Evolutionary conservation across 2,113 vertebrate species (phyloP).

Genomic region (Cynopterus brachyotis): DNA sequence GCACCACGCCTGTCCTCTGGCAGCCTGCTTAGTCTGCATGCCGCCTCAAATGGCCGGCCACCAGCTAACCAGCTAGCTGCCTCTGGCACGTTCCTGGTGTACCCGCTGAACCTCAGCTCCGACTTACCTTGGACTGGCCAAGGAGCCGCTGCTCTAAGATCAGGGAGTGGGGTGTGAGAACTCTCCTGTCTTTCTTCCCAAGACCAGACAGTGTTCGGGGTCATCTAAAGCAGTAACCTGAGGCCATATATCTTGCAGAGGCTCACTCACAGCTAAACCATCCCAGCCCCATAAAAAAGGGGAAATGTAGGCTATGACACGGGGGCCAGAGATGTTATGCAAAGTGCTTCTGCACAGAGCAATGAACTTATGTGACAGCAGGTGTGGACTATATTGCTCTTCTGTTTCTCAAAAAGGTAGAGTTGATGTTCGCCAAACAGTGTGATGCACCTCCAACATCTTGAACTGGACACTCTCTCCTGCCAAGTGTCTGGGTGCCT

Average conservation of each 20-base stretch:
- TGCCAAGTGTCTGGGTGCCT: background rate
- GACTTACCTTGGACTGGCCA: background rate
- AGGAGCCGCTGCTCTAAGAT: background rate
- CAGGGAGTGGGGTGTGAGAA: fast-evolving
- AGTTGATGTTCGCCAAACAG: background rate
- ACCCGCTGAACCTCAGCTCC: background rate
- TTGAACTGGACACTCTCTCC: background rate
- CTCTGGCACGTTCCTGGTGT: background rate
- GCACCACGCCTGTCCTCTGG: fast-evolving
- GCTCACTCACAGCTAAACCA: background rate
- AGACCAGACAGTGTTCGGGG: background rate
- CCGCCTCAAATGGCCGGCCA: conserved; percentile 36
- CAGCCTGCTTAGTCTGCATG: fast-evolving
- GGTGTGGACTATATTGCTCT: background rate
- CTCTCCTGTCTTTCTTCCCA: background rate
- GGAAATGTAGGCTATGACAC: background rate
- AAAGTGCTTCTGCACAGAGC: background rate
- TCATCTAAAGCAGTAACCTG: background rate
- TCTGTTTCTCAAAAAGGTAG: background rate
- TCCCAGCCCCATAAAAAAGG: background rate
- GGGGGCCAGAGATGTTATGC: background rate
- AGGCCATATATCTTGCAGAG: background rate
- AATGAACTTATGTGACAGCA: background rate
- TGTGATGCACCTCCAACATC: background rate
- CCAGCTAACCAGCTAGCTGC: conserved; percentile 62